Conservation (phyloP, 2,888 invertebrate species). For the Thumatha senex region DNA sequence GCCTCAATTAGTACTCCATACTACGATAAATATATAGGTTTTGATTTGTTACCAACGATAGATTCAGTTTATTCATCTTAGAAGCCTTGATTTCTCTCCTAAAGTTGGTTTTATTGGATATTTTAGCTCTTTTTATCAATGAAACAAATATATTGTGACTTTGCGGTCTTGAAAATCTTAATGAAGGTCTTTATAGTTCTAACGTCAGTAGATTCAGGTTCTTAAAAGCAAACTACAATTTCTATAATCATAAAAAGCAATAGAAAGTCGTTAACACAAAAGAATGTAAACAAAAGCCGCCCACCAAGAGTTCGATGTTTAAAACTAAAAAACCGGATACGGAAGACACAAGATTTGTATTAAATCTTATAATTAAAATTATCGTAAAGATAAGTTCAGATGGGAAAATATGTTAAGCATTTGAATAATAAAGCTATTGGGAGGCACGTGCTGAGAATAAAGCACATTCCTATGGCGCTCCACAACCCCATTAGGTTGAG, state of each 20-base stretch:
- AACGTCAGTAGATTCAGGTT: too few relatives aligned
- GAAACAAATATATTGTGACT: too few relatives aligned
- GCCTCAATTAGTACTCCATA: conserved; percentile 42
- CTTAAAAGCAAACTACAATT: conserved; percentile 18
- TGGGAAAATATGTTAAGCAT: conserved; percentile 62
- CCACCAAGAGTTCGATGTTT: conserved; percentile 59
- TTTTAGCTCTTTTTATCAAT: too few relatives aligned
- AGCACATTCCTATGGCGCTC: conserved; percentile 45
- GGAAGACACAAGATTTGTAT: conserved; percentile 63
- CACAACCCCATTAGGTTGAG: conserved; percentile 51
- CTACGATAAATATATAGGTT: conserved; percentile 33
- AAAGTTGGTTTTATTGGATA: too few relatives aligned
- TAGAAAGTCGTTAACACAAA: conserved; percentile 44
- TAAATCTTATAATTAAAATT: conserved; percentile 69
- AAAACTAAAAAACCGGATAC: conserved; percentile 59
- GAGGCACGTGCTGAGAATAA: conserved; percentile 68
- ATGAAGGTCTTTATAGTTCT: too few relatives aligned
- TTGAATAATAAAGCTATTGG: conserved; percentile 70
- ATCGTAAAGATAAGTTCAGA: conserved; percentile 60
- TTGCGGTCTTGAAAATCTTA: too few relatives aligned
- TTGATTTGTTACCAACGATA: conserved; percentile 25
- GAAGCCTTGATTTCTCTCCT: too few relatives aligned
- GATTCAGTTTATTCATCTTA: conserved; percentile 19
- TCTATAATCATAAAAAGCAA: conserved; percentile 16
- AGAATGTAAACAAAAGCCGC: conserved; percentile 56